Evolutionary conservation across 2,113 vertebrate species (phyloP).

Genomic region (Rhinoderma darwinii): DNA sequence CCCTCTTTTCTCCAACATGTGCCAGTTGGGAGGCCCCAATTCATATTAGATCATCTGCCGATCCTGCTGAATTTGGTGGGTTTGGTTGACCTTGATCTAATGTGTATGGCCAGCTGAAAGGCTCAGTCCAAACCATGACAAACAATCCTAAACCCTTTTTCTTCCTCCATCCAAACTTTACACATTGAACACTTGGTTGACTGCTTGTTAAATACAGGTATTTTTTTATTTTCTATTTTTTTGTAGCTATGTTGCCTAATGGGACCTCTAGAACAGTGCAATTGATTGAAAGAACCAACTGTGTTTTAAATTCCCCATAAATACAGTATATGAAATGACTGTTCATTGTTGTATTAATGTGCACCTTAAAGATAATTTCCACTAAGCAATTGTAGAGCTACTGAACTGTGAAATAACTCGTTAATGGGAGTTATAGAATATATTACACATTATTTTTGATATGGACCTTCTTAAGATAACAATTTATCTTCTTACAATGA

Average conservation of each 20-base stretch:
- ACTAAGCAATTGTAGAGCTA: slow-evolving; percentile 17
- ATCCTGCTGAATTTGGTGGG: neutral
- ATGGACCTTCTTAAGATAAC: slow-evolving; percentile 38
- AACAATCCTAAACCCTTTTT: neutral
- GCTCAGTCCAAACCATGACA: neutral
- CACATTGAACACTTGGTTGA: too few species aligned
- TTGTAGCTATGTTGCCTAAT: neutral
- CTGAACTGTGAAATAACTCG: slow-evolving; percentile 47
- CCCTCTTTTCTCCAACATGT: neutral
- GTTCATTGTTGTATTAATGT: slow-evolving; percentile 32
- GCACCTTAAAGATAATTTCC: slow-evolving; percentile 35
- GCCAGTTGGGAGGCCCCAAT: neutral
- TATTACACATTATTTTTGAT: slow-evolving; percentile 29
- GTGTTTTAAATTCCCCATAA: slow-evolving; percentile 3
- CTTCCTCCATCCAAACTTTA: neutral
- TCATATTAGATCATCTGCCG: neutral
- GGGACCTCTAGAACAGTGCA: neutral
- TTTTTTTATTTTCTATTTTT: neutral
- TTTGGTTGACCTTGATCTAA: too few species aligned
- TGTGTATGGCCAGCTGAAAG: too few species aligned
- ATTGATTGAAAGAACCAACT: neutral
- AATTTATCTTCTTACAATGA: slow-evolving; percentile 23
- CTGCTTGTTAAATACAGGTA: neutral
- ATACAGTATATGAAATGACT: slow-evolving; percentile 18
- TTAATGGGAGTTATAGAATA: slow-evolving; percentile 37